A percentile compares a stretch with the other conserved stretches of the same genome.
These are phyloP conservation scores for Hipposideros armiger DNA, from an alignment of 2,113 vertebrate genomes.

Conservation along the genomic window DNA sequence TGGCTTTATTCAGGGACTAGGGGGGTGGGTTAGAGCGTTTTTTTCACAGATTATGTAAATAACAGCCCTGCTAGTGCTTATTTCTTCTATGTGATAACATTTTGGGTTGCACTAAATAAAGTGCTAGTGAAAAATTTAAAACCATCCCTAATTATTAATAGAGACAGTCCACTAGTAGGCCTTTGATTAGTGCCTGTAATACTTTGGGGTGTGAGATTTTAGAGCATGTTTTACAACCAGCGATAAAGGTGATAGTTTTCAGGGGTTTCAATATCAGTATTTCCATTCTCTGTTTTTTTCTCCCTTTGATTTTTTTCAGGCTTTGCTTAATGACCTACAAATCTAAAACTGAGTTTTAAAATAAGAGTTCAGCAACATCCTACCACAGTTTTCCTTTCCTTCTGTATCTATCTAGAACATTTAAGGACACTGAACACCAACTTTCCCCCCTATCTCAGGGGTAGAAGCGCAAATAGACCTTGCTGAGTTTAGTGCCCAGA, in stretches of 20 bases:
- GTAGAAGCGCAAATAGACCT: not conserved
- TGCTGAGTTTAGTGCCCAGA: not conserved
- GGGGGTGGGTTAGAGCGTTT: slow-evolving; percentile 65
- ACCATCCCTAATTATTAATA: slow-evolving; percentile 8
- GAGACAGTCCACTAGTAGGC: not conserved
- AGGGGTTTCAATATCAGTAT: not conserved
- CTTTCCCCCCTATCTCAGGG: not conserved
- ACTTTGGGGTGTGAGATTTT: not conserved
- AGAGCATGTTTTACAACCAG: not conserved
- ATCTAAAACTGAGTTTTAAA: not conserved
- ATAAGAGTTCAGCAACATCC: not conserved
- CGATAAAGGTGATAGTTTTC: not conserved
- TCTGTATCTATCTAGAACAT: not conserved
- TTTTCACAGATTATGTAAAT: slow-evolving; percentile 80
- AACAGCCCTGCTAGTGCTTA: slow-evolving; percentile 56
- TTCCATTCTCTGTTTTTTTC: not conserved
- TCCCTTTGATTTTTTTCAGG: not conserved
- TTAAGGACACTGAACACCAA: not conserved
- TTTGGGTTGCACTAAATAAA: slow-evolving; percentile 70
- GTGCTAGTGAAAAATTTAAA: slow-evolving; percentile 28
- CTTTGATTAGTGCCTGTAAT: not conserved
- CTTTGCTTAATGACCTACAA: not conserved
- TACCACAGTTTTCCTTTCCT: not conserved
- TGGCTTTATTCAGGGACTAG: slow-evolving; percentile 75
- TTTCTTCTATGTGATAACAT: slow-evolving; percentile 72